Base-by-base conservation (phyloP, 2,888 invertebrate genomes). In the Pachycephus smyrnensis region DNA sequence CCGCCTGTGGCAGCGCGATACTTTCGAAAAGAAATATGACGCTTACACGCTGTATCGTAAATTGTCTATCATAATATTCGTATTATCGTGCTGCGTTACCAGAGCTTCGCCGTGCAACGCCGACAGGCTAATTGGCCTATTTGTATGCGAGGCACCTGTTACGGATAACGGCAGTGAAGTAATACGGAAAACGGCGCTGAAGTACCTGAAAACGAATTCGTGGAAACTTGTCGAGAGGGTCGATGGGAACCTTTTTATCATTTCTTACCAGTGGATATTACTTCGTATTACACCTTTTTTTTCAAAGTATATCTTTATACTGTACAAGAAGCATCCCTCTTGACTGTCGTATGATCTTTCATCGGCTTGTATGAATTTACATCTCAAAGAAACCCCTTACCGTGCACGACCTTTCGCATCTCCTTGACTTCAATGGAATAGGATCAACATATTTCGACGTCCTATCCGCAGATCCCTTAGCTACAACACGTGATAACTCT, bases 21-120 rank as follows among this genome's bases (percentile, higher is more conserved):
- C 23, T 55, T 55, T 55, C 23, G 23, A 55, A 55, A 78, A 78
- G 71, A 80, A 73, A 40, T 68, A 77, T 73, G 78, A 78, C 75
- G 74, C 40, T 40, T 74, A 77, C 79, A 40, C 76, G 78, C 73
- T 77, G 55, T 81, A 82, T 83, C 85, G 84, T 86, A 86, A 87
- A 87, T 87, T 82, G 83, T 78, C 81, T 80, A 82, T 84, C 83
- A 84, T 80, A 84, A 86, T 86, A 87, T 86, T 85, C 82, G 83
- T 85, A 86, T 87, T 87, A 87, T 86, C 85, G 82, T 78, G 75
- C 78, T 75, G 81, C 77, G 80, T 81, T 80, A 80, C 76, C 76
- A 75, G 79, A 23, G 35, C 71, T 77, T 73, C 79, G 80, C 77
- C 78, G 80, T 69, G 79, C 81, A 79, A 85, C 82, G 82, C 81